Conservation (phyloP, 2,113 vertebrate species). For the Stigmatopora nigra region DNA sequence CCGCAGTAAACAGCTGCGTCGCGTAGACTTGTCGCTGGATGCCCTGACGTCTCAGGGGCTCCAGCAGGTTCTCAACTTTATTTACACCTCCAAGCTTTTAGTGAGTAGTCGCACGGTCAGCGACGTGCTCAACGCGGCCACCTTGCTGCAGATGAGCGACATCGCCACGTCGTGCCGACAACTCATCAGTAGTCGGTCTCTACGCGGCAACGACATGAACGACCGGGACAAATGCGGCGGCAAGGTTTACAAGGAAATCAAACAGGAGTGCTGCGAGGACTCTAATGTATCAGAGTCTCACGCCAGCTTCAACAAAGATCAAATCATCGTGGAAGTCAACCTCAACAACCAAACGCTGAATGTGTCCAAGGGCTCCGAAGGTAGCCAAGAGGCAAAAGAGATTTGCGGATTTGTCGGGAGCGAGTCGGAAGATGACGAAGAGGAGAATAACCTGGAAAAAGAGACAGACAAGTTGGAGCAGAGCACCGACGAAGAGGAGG, state of each 20-base stretch:
- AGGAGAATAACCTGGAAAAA: conserved; percentile 48
- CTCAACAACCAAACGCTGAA: conserved; percentile 97
- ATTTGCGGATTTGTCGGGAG: conserved; percentile 58
- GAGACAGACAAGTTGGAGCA: conserved; percentile 47
- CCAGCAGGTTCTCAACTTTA: conserved; percentile 94
- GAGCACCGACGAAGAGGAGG: conserved; percentile 68
- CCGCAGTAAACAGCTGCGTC: conserved; percentile 86
- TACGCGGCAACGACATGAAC: conserved; percentile 71
- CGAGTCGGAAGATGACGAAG: conserved; percentile 63
- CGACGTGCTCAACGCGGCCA: conserved; percentile 83
- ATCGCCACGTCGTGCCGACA: conserved; percentile 87
- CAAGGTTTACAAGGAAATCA: conserved; percentile 83
- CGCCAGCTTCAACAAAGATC: conserved; percentile 78
- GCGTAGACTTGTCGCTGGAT: conserved; percentile 85
- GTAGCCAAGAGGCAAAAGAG: conserved; percentile 14
- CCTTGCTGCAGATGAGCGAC: conserved; percentile 88
- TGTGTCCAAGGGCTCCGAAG: conserved; percentile 84
- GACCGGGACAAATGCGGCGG: conserved; percentile 55
- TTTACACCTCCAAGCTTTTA: conserved; percentile 90
- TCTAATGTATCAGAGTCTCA: conserved; percentile 67
- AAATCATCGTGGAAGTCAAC: conserved; percentile 97
- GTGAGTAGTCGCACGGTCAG: conserved; percentile 84
- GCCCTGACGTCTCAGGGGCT: conserved; percentile 83
- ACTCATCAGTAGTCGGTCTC: conserved; percentile 81
- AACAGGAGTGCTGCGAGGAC: conserved; percentile 76